These are phyloP conservation scores for Helogale parvula DNA, from an alignment of 2,113 vertebrate species.

Conservation along the genomic window DNA sequence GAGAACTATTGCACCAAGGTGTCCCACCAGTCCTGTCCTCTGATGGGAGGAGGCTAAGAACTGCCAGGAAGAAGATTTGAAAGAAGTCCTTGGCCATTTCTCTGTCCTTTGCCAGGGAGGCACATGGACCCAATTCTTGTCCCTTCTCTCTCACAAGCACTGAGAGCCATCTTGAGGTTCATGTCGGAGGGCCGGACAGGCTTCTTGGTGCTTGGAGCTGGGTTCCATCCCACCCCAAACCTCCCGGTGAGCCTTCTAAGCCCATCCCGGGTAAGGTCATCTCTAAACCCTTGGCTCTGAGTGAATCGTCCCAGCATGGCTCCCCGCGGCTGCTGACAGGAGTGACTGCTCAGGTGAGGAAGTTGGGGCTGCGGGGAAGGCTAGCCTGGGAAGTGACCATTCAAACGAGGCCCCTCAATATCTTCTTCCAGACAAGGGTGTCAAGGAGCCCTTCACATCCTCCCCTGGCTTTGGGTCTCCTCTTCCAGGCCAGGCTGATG, in stretches of 20 bases:
- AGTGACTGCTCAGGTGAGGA: background rate
- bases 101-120: background rate
- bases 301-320: background rate
- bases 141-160: background rate
- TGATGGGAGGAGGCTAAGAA: background rate
- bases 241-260: background rate
- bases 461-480: background rate
- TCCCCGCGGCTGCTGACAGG: background rate
- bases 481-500: background rate
- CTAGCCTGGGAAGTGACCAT: background rate
- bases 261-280: background rate
- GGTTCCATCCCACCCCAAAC: background rate
- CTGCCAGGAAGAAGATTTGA: background rate
- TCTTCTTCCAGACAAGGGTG: background rate
- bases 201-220: background rate
- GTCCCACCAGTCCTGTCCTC: background rate
- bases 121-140: background rate
- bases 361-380: background rate
- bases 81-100: background rate
- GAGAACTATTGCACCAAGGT: background rate
- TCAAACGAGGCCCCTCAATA: background rate
- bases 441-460: background rate
- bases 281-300: background rate
- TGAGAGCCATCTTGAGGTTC: background rate
- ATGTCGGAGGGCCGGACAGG: background rate